A percentile compares a stretch with the other conserved stretches of the same genome.
These are phyloP conservation scores for Seriola dumerili DNA, from an alignment of 2,113 vertebrate species.

Conservation along the genomic window DNA sequence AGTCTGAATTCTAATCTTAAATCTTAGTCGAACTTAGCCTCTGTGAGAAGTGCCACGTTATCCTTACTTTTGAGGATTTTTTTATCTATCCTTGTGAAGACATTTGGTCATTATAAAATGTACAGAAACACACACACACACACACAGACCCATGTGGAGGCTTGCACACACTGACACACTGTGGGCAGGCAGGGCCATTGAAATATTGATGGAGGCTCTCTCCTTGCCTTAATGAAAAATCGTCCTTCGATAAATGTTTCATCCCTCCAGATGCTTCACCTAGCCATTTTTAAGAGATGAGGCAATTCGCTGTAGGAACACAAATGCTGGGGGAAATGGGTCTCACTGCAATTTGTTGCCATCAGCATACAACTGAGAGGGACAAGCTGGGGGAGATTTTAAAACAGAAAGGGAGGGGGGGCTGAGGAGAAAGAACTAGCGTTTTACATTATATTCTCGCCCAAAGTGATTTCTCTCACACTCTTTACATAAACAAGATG, in stretches of 20 bases:
- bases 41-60: not conserved
- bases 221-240: conserved; percentile 87
- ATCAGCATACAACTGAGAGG: conserved; percentile 16
- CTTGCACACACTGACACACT: conserved; percentile 36
- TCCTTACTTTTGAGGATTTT: not conserved
- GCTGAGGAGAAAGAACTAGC: not conserved
- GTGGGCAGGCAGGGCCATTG: conserved; percentile 69
- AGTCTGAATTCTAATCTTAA: not conserved
- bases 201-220: conserved; percentile 90
- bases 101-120: conserved; percentile 30
- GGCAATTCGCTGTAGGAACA: conserved; percentile 67
- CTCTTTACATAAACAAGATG: conserved; percentile 16
- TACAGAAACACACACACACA: conserved; percentile 33
- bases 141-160: conserved; percentile 28
- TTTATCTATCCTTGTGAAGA: conserved; percentile 21
- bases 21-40: not conserved
- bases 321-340: conserved; percentile 61
- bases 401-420: not conserved
- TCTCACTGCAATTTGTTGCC: conserved; percentile 50
- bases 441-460: not conserved
- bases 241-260: conserved; percentile 87
- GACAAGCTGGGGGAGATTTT: conserved; percentile 21
- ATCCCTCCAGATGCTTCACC: conserved; percentile 85
- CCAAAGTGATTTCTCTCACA: not conserved
- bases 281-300: conserved; percentile 79